Percentiles rank a stretch among this genome's conserved stretches.
Conservation (phyloP, 2,888 invertebrate genomes). For the Mylabris sibirica region DNA sequence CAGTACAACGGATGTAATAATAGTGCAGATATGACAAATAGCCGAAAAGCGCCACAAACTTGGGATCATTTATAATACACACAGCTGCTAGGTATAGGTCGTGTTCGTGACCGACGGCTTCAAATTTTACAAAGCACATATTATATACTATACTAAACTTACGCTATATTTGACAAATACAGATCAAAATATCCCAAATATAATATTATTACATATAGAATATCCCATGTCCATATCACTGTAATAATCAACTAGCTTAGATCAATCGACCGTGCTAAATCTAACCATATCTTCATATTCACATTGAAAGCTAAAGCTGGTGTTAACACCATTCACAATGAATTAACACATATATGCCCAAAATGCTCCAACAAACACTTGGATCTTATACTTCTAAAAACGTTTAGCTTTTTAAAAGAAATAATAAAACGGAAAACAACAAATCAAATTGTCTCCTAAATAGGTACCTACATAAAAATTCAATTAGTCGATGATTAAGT, state of each 20-base stretch:
- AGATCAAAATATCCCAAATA: constrained; percentile 27
- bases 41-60: constrained; percentile 62
- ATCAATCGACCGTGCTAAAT: background rate
- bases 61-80: constrained; percentile 63
- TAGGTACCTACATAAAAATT: too few species aligned
- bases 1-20: constrained; percentile 58
- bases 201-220: constrained; percentile 30
- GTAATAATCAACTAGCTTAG: background rate
- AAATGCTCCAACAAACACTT: background rate
- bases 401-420: background rate
- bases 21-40: constrained; percentile 63
- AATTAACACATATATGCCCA: background rate
- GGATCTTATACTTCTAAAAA: background rate
- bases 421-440: background rate
- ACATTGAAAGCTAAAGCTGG: background rate
- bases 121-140: constrained; percentile 24
- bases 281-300: background rate
- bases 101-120: constrained; percentile 54
- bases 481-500: too few species aligned
- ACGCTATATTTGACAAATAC: constrained; percentile 17
- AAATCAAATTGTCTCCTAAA: too few species aligned
- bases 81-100: constrained; percentile 59
- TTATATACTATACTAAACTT: constrained; percentile 7
- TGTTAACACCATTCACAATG: background rate
- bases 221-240: constrained; percentile 12